phyloP scores from a whole-genome alignment of 1,140 invertebrate species.

The Drosophila sturtevanti region DNA sequence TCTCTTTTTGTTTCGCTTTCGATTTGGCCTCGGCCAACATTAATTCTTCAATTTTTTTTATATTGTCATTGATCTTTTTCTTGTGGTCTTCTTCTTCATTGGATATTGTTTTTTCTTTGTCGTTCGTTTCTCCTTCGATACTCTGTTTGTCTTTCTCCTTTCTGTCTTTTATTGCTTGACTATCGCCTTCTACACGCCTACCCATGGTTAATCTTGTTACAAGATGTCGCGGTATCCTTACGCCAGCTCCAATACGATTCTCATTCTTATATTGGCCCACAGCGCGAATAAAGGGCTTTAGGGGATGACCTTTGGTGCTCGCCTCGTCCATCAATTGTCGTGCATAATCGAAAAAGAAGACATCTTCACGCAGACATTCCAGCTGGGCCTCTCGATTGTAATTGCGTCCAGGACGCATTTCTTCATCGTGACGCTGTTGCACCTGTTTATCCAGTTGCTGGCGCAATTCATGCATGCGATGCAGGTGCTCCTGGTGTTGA shows the following conservation, averaged over 20 bases:
- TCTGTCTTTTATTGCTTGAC: slow-evolving; percentile 16
- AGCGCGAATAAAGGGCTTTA: slow-evolving; percentile 58
- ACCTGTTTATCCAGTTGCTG: slow-evolving; percentile 53
- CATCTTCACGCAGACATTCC: slow-evolving; percentile 62
- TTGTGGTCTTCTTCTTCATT: slow-evolving; percentile 26
- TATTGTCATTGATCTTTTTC: slow-evolving; percentile 34
- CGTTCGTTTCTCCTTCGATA: too few relatives aligned
- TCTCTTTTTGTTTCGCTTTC: background rate
- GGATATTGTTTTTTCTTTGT: background rate
- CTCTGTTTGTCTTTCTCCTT: too few relatives aligned
- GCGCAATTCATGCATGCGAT: slow-evolving; percentile 46
- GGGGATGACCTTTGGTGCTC: slow-evolving; percentile 39
- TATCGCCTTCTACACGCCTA: slow-evolving; percentile 56
- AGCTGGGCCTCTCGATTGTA: slow-evolving; percentile 63
- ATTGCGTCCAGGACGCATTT: slow-evolving; percentile 49
- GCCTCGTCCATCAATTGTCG: slow-evolving; percentile 58
- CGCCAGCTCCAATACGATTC: slow-evolving; percentile 56
- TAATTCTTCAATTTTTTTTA: slow-evolving; percentile 55
- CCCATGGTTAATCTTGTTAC: slow-evolving; percentile 60
- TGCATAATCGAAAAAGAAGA: slow-evolving; percentile 63
- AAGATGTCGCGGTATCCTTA: slow-evolving; percentile 49
- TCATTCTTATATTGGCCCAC: slow-evolving; percentile 54
- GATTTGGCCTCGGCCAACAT: slow-evolving; percentile 34
- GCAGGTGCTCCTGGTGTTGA: slow-evolving; percentile 51
- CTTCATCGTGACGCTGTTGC: slow-evolving; percentile 31